A percentile compares a stretch with the other conserved stretches of the same genome.
phyloP scores from a whole-genome alignment of 2,113 vertebrate genomes.

The Arothron firmamentum region DNA sequence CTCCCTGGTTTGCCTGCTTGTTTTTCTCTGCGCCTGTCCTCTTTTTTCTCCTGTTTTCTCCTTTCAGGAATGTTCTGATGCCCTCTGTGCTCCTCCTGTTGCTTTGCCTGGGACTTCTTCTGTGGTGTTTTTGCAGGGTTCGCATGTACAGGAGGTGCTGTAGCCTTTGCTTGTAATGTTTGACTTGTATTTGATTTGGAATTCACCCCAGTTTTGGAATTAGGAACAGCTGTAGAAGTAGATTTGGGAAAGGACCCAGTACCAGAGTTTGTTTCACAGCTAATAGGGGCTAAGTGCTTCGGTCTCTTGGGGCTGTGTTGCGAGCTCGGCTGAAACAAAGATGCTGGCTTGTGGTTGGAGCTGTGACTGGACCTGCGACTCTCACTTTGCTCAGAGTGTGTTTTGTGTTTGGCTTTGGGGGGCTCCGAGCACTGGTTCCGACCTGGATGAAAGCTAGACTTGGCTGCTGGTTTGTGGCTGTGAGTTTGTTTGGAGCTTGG shows the following conservation, averaged over 20 bases:
- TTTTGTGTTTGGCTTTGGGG: slow-evolving; percentile 48
- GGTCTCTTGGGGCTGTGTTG: slow-evolving; percentile 40
- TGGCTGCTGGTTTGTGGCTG: slow-evolving; percentile 49
- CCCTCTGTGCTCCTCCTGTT: slow-evolving; percentile 44
- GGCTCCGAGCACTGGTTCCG: too few relatives aligned
- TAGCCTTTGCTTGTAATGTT: slow-evolving; percentile 46
- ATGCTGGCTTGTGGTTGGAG: slow-evolving; percentile 39
- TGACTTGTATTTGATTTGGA: slow-evolving; percentile 27
- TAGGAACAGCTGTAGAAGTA: slow-evolving; percentile 34
- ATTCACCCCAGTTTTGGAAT: slow-evolving; percentile 20
- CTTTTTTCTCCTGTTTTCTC: slow-evolving; percentile 37
- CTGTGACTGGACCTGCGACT: slow-evolving; percentile 34
- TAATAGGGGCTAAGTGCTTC: slow-evolving; percentile 28
- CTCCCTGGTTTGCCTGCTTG: slow-evolving; percentile 37
- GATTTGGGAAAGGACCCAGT: slow-evolving; percentile 40
- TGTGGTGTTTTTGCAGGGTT: slow-evolving; percentile 36
- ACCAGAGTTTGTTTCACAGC: slow-evolving; percentile 30
- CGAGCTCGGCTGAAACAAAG: slow-evolving; percentile 33
- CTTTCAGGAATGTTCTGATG: slow-evolving; percentile 21
- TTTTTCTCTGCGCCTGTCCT: slow-evolving; percentile 41
- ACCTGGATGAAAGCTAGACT: slow-evolving; percentile 29
- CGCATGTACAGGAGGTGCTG: slow-evolving; percentile 22
- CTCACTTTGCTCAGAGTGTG: slow-evolving; percentile 47
- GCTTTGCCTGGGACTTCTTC: slow-evolving; percentile 51
- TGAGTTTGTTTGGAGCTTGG: slow-evolving; percentile 32